Evolutionary conservation across 2,797 vertebrate genomes (phyloP), one percentile per base, ranked within the genome.

Genomic region (Petrocephalus schoutedeni): DNA sequence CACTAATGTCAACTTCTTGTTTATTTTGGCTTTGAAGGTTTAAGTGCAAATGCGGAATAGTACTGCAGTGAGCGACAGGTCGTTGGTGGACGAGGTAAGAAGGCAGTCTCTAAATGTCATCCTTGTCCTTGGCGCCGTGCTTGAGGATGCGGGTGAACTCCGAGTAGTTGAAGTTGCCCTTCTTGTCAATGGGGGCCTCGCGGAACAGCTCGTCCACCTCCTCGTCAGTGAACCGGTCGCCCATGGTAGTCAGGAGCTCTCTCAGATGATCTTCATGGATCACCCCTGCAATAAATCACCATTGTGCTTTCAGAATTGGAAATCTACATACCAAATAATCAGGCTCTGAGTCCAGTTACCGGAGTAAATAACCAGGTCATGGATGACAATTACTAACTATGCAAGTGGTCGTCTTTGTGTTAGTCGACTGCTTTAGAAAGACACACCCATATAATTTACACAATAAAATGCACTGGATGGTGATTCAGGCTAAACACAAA

Each of bases 131-230:
- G 93, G 98, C 98, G 0, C 98, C 98, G 0, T 99, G 98, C 92
- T 99, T 99, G 91, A 99, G 97, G 93, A 99, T 99, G 92, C 98
- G 98, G 58, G 98, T 99, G 96, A 99, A 99, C 93, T 99, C 98
- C 58, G 97, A 97, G 0, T 99, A 99, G 95, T 99, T 99, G 94
- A 99, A 99, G 93, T 99, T 99, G 94, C 98, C 98, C 93, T 99
- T 99, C 93, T 98, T 98, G 94, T 99, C 98, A 0, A 99, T 99
- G 89, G 98, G 98, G 0, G 98, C 98, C 93, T 99, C 98, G 0
- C 98, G 96, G 94, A 98, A 99, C 93, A 99, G 96, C 96, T 99
- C 98, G 0, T 99, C 98, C 92, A 99, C 98, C 58, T 99, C 98
- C 89, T 99, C 98, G 0, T 99, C 98, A 0, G 98, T 98, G 95